Conservation (phyloP, 37 sponge, comb jelly and placozoan genomes). For the Beroe ovata region DNA sequence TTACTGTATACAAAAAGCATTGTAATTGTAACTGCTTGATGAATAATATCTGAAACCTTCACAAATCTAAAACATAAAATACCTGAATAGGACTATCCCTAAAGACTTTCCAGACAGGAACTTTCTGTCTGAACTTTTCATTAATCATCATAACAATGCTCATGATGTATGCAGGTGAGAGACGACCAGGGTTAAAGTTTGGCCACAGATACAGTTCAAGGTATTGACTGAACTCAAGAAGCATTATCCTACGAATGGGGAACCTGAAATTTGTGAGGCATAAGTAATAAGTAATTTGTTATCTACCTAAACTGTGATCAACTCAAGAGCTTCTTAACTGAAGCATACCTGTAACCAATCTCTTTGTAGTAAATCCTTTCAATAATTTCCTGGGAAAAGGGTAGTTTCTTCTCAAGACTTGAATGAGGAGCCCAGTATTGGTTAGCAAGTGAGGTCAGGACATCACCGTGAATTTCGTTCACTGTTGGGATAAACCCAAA, state of each 20-base stretch:
- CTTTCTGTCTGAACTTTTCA: conserved; percentile 93
- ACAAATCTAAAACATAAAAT: not conserved
- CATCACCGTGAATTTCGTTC: conserved; percentile 36
- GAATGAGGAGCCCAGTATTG: conserved; percentile 66
- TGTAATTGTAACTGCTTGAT: no score
- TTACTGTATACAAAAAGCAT: no score
- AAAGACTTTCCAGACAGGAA: conserved; percentile 85
- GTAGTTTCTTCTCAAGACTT: not conserved
- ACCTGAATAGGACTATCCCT: conserved; percentile 36
- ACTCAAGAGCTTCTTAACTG: no score
- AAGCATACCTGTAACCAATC: conserved; percentile 60
- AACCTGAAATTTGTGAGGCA: conserved; percentile 70
- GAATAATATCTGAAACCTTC: no score
- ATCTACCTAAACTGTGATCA: no score
- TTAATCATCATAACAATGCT: conserved; percentile 92
- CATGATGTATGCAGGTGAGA: conserved; percentile 78
- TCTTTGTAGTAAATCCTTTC: conserved; percentile 67
- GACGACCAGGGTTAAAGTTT: conserved; percentile 74
- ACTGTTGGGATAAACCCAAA: conserved; percentile 28
- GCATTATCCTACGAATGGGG: conserved; percentile 72
- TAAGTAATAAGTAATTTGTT: no score
- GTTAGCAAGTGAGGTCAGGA: conserved; percentile 26
- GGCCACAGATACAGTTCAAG: conserved; percentile 97
- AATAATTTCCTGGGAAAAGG: conserved; percentile 39
- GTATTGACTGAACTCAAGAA: conserved; percentile 94